Evolutionary conservation across 2,797 vertebrate genomes (phyloP).

Genomic region (Sphenodon punctatus): DNA sequence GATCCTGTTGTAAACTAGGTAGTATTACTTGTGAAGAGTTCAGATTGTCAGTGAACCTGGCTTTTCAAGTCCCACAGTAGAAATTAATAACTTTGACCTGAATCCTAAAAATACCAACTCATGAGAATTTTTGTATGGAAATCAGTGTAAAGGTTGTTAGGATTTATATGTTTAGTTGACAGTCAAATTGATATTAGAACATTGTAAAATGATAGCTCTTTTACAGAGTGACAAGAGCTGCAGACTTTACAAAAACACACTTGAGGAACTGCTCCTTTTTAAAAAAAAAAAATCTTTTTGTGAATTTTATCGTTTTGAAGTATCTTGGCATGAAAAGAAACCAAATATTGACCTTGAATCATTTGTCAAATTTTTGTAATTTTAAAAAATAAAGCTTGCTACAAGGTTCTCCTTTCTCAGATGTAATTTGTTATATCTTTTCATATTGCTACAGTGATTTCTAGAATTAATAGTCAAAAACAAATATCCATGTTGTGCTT

Average conservation of each 20-base stretch:
- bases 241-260: neutral
- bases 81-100: neutral
- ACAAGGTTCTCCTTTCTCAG: neutral
- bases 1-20: conserved; percentile 10
- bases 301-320: neutral
- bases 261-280: neutral
- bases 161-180: no score
- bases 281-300: neutral
- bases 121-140: no score
- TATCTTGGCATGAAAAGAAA: conserved; percentile 14
- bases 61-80: neutral
- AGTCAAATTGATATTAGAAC: neutral
- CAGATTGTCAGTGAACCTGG: neutral
- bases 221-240: conserved; percentile 21
- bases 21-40: neutral
- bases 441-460: conserved; percentile 14
- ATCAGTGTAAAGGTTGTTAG: no score
- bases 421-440: neutral
- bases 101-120: neutral
- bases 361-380: neutral
- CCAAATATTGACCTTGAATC: neutral
- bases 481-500: neutral
- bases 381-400: neutral
- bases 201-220: neutral
- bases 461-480: neutral